Conservation (phyloP, 2,113 vertebrate species). For the Elephantulus edwardii region DNA sequence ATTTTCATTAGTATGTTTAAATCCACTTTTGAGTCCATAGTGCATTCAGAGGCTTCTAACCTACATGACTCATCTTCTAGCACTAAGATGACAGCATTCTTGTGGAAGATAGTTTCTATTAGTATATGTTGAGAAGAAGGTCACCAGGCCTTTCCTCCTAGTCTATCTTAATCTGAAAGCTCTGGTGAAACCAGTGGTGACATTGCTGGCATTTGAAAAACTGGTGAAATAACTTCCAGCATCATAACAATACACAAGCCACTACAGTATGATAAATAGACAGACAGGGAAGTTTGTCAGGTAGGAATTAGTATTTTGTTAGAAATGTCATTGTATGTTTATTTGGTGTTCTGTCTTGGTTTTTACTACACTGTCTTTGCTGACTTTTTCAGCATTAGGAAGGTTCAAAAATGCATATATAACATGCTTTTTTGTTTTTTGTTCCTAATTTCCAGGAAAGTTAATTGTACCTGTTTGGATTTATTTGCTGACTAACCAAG, state of each 20-base stretch:
- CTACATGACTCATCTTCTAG: background rate
- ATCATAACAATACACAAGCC: no score
- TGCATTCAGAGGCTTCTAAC: background rate
- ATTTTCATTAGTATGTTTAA: background rate
- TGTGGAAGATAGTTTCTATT: background rate
- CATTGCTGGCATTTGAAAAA: no score
- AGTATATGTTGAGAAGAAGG: background rate
- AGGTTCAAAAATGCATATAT: background rate
- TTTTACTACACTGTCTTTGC: background rate
- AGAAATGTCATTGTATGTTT: no score
- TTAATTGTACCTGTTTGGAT: constrained; percentile 68
- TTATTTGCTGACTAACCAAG: constrained; percentile 71
- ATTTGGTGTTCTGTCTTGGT: no score
- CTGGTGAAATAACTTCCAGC: no score
- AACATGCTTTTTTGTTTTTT: constrained; percentile 59
- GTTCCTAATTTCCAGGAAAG: constrained; percentile 60
- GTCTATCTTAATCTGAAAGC: no score
- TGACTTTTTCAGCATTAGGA: constrained; percentile 51
- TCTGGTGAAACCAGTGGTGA: no score
- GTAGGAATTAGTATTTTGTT: no score
- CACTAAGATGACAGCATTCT: background rate
- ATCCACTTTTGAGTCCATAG: background rate
- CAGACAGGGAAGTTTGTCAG: no score
- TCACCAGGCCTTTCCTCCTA: background rate
- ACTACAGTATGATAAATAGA: no score